These are phyloP conservation scores for Aphelenchoides bicaudatus DNA, from an alignment of 2,888 invertebrate genomes.

Conservation along the genomic window DNA sequence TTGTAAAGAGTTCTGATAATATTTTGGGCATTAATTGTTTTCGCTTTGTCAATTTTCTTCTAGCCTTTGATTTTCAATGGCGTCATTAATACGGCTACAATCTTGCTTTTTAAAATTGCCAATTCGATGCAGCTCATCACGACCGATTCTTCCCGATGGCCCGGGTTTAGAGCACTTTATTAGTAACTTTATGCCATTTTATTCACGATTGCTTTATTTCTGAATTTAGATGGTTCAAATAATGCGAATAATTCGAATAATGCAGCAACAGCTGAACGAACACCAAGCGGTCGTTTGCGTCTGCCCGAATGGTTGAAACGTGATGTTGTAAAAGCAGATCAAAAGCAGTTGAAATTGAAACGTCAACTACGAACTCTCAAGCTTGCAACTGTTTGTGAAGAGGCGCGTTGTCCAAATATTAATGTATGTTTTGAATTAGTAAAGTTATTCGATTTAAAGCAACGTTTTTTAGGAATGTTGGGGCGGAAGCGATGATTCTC, in stretches of 20 bases:
- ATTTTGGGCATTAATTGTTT: no score
- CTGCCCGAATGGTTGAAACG: conserved; percentile 58
- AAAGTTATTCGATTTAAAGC: neutral
- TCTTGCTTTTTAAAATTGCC: neutral
- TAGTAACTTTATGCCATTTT: neutral
- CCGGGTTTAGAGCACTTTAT: conserved; percentile 9
- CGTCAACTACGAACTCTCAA: conserved; percentile 54
- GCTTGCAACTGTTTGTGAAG: conserved; percentile 58
- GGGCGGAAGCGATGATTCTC: conserved; percentile 84
- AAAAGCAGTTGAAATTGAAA: conserved; percentile 47
- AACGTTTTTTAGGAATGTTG: no score
- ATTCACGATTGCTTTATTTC: no score
- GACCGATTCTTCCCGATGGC: neutral
- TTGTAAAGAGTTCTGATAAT: no score
- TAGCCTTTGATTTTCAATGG: neutral
- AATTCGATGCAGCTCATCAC: no score
- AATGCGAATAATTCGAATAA: conserved; percentile 5
- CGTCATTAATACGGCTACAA: neutral
- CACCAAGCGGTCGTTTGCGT: conserved; percentile 50
- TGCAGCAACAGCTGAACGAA: no score
- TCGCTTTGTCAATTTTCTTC: neutral
- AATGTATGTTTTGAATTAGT: no score
- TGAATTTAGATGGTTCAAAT: neutral
- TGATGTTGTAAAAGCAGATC: conserved; percentile 38
- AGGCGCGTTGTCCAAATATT: conserved; percentile 58